Conservation (phyloP, 2,888 invertebrate species). For the Synergus gifuensis region DNA sequence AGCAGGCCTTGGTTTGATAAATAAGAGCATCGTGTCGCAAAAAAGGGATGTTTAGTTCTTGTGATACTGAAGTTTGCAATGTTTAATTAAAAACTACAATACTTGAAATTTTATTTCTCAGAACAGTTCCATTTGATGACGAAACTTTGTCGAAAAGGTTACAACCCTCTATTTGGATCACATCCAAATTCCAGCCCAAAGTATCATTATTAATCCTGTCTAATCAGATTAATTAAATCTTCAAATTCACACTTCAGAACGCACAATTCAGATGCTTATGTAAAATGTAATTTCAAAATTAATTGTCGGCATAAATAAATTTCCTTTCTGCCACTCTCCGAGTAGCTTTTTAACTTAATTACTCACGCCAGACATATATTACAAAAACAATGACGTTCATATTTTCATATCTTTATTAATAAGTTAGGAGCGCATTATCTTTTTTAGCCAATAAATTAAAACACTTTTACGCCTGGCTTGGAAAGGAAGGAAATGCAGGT, state of each 20-base stretch:
- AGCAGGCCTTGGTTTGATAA: not conserved
- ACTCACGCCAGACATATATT: not conserved
- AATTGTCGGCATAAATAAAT: not conserved
- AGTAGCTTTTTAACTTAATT: not conserved
- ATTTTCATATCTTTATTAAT: not conserved
- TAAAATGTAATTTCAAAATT: too few relatives aligned
- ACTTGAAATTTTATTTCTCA: too few relatives aligned
- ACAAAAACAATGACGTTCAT: not conserved
- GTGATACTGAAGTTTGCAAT: too few relatives aligned
- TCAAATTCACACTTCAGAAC: too few relatives aligned
- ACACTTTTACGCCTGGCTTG: conserved; percentile 20
- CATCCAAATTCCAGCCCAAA: too few relatives aligned
- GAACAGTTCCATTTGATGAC: too few relatives aligned
- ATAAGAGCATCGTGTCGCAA: not conserved
- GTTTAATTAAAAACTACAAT: too few relatives aligned
- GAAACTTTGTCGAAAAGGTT: too few relatives aligned
- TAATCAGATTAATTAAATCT: too few relatives aligned
- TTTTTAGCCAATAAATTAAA: conserved; percentile 28
- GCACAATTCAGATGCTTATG: too few relatives aligned
- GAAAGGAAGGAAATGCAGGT: conserved; percentile 31
- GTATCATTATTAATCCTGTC: too few relatives aligned
- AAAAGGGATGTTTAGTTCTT: not conserved
- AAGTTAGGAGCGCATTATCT: not conserved
- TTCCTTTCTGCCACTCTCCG: not conserved
- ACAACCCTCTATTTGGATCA: too few relatives aligned